Base-by-base conservation (phyloP, 2,113 vertebrate genomes). In the Bubo scandiacus region DNA sequence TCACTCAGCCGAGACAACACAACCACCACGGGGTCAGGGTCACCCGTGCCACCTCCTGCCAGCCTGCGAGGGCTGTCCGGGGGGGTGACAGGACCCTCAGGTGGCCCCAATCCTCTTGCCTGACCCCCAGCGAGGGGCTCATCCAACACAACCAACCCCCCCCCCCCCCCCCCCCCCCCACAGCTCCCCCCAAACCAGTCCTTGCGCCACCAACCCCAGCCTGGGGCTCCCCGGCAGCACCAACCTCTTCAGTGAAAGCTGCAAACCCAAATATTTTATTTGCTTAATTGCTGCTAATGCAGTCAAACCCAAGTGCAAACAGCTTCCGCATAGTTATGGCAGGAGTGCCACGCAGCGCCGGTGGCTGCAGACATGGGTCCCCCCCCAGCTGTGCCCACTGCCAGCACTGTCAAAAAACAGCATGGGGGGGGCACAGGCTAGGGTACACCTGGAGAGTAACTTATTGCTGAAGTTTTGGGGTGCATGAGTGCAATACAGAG, bases 401-500 rank as follows among this genome's bases (percentile, higher is more conserved):
- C 25, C 36, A 23, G 43, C 5, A 1, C 26, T 1, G 34, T 15
- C 4, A 1, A 43, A 17, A 51, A 54, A n/a, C 29, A 38, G 59
- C 58, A 4, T 36, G 0, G 23, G 36, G 63, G 49, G 17, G 19
- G 22, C 43, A 2, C 12, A 6, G 32, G 32, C 29, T 52, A 57
- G 49, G 54, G 66, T 3, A 38, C 15, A 8, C 26, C 70, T 0
- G 7, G 22, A n/a, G 6, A 10, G 23, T 45, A 34, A 38, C 22
- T n/a, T 16, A 5, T 0, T 1, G 72, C 26, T 12, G 30, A 59
- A 57, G 45, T 68, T 70, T 21, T 1, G 1, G 42, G 78, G 59
- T 5, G 43, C 52, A 7, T 0, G 21, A 23, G 49, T 25, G 10
- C 10, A 13, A 32, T 1, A 8, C 3, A 3, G n/a, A 47, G 34